phyloP scores from a whole-genome alignment of 1,140 invertebrate species.

The Zaprionus davidi region DNA sequence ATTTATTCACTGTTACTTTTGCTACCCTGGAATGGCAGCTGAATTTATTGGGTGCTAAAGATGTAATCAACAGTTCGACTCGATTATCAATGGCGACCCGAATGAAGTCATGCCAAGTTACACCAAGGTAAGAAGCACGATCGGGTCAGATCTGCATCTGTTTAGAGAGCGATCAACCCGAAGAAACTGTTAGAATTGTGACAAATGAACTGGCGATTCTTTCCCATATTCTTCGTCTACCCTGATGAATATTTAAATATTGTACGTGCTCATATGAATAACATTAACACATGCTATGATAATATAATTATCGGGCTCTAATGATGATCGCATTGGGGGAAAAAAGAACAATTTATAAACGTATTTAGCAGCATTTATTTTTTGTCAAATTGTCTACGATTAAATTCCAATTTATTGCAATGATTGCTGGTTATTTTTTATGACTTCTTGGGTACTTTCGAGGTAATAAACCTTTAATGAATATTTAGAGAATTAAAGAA shows the following conservation, averaged over 20 bases:
- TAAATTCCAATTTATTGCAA: constrained; percentile 3
- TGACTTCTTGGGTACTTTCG: background rate
- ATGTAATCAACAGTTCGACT: constrained; percentile 33
- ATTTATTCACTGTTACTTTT: constrained; percentile 49
- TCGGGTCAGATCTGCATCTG: constrained; percentile 20
- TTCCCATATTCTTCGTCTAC: background rate
- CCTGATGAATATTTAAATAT: constrained; percentile 11
- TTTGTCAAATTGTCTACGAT: background rate
- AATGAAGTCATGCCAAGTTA: constrained; percentile 29
- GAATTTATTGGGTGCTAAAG: constrained; percentile 49
- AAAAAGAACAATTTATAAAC: background rate
- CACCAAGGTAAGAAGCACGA: background rate
- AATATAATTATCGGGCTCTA: constrained; percentile 14
- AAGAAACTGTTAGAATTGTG: constrained; percentile 20
- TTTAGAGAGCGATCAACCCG: constrained; percentile 4
- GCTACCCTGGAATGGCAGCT: constrained; percentile 37
- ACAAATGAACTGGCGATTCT: constrained; percentile 18
- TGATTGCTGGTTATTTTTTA: background rate
- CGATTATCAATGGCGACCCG: constrained; percentile 17
- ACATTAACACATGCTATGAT: constrained; percentile 5
- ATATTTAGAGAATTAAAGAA: background rate
- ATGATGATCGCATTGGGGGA: background rate
- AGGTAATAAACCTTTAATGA: background rate
- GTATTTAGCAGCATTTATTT: background rate
- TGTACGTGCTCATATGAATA: constrained; percentile 1